Evolutionary conservation across 2,888 invertebrate genomes (phyloP), one percentile per base, ranked within the genome.

Genomic region (Philereme transversata): DNA sequence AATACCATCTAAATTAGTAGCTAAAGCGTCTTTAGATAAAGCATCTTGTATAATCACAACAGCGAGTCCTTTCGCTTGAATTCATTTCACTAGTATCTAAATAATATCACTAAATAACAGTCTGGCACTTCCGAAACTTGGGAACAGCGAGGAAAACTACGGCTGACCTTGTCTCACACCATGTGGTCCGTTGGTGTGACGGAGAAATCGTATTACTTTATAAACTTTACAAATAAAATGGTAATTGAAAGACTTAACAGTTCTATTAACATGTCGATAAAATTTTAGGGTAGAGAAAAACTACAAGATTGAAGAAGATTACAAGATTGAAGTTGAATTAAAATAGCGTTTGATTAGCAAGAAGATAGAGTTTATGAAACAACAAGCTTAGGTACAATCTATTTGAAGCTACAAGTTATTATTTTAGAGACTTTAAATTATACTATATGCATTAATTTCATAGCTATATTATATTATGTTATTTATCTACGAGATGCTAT

Each of bases 31-130:
- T 89, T 85, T 87, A 80, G 79, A 88, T 90, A 90, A 91, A 92
- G 90, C 89, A 90, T 90, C 78, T 86, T 86, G 86, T 89, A 88
- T 87, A 89, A 90, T 89, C 90, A 90, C 90, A 90, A 88, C 87
- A 80, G 83, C 87, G 84, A 82, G 86, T 89, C 87, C 85, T 54
- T 64, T 51, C 67, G 64, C 70, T 50, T 70, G 68, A 69, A 70
- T 82, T 87, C 81, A 82, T 80, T 88, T 84, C 87, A 90, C 88
- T 90, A 22, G 22, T 1, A 89, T 85, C 88, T 91, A 90, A 85
- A 78, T 77, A 78, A 84, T 90, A 90, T 83, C 87, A 90, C 90
- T 91, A 89, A 72, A 82, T 77, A 88, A 87, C 83, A 87, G 91
- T 91, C 88, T 86, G 82, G 77, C 88, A 92, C 92, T 81, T 91